These are phyloP conservation scores for Crypturellus undulatus DNA, from an alignment of 2,113 vertebrate species.

Conservation along the genomic window DNA sequence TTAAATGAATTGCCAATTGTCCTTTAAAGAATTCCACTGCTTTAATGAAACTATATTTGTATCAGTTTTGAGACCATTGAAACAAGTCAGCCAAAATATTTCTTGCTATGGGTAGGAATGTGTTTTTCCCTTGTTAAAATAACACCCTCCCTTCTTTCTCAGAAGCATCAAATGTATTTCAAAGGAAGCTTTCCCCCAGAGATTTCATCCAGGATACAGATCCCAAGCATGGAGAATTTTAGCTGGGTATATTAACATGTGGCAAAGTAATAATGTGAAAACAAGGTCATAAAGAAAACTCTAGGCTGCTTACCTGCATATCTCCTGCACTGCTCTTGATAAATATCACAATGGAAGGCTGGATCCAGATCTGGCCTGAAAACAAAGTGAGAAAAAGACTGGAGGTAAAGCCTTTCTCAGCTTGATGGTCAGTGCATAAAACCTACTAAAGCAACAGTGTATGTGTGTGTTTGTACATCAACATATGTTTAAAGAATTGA, in stretches of 20 bases:
- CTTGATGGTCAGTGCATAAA: neutral
- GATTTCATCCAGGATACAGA: neutral
- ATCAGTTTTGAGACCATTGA: neutral
- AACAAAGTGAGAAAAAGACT: neutral
- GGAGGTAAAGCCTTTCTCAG: neutral
- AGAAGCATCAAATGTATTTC: neutral
- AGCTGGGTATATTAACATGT: neutral
- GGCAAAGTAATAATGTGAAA: neutral
- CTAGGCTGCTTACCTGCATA: neutral
- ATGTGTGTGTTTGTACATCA: neutral
- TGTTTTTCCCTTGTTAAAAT: neutral
- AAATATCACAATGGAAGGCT: neutral
- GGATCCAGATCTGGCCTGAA: neutral
- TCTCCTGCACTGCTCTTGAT: neutral
- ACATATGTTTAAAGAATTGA: neutral
- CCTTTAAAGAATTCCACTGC: neutral
- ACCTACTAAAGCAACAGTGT: accelerated
- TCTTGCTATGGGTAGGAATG: accelerated
- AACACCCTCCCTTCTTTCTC: neutral
- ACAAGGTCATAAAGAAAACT: neutral
- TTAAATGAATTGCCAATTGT: neutral
- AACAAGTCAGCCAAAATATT: neutral
- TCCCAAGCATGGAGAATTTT: neutral
- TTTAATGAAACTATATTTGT: neutral
- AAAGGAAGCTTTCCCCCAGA: neutral